phyloP scores from a whole-genome alignment of 2,797 vertebrate species.

The Euthynnus affinis region DNA sequence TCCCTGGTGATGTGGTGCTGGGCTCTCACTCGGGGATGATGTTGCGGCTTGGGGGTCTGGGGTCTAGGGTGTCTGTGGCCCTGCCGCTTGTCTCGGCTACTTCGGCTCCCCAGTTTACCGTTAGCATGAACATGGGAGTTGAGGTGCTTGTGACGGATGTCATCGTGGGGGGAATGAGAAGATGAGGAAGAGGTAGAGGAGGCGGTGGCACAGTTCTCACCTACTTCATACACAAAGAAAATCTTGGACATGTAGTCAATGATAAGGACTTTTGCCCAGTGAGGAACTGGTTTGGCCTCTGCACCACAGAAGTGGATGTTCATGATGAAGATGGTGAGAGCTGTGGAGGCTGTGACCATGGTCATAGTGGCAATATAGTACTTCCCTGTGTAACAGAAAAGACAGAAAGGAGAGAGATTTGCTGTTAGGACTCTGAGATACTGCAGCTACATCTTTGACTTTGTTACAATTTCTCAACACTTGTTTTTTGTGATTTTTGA shows the following conservation, averaged over 20 bases:
- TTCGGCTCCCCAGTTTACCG: slow-evolving; percentile 62
- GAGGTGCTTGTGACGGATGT: slow-evolving; percentile 44
- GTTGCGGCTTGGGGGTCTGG: slow-evolving; percentile 72
- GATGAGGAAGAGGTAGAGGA: slow-evolving; percentile 72
- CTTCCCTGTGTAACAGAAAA: slow-evolving; percentile 72
- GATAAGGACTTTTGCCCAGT: slow-evolving; percentile 95
- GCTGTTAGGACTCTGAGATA: background rate
- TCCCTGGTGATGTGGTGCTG: slow-evolving; percentile 79
- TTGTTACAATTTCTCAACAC: background rate
- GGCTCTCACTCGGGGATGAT: slow-evolving; percentile 65
- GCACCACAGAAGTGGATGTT: slow-evolving; percentile 98
- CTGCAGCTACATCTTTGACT: background rate
- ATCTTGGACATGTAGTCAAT: slow-evolving; percentile 98
- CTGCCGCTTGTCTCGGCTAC: slow-evolving; percentile 41
- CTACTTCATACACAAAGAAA: slow-evolving; percentile 96
- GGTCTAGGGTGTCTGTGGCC: slow-evolving; percentile 58
- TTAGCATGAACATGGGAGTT: slow-evolving; percentile 62
- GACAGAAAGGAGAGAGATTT: background rate
- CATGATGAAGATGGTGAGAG: slow-evolving; percentile 98
- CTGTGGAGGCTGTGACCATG: slow-evolving; percentile 97
- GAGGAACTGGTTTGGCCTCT: slow-evolving; percentile 95
- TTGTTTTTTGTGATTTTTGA: background rate
- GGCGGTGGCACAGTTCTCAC: slow-evolving; percentile 92
- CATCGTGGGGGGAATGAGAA: slow-evolving; percentile 60
- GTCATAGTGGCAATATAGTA: slow-evolving; percentile 98